Base-by-base conservation (phyloP, 2,113 vertebrate genomes). In the Mixornis gularis region DNA sequence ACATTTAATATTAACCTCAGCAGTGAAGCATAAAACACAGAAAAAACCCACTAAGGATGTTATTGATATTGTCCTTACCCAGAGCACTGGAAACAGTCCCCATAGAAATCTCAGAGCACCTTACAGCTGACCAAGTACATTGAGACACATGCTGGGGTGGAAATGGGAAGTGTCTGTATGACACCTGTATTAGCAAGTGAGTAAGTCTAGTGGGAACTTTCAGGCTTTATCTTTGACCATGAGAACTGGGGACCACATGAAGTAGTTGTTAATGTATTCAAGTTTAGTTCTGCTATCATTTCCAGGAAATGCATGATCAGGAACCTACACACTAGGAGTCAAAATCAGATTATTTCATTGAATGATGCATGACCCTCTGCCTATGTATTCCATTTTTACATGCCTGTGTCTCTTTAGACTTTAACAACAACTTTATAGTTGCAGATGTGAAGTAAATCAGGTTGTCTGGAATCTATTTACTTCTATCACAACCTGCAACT, bases 21-120 rank as follows among this genome's bases (percentile, higher is more conserved):
- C 17, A 66, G 3, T 30, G 27, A 12, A 49, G 9, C 7, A 32
- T 36, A 68, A 71, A 79, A 71, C 9, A 46, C 0, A 5, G 38
- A 11, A 11, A 8, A 53, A 15, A 10, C 0, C 0, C 6, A 32
- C 20, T 44, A 49, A 81, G 14, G 30, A 8, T 17, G 7, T 25
- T 22, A 43, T 13, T 51, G 55, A n/a, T 53, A 34, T 6, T 48
- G 22, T n/a, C 5, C 12, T 34, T 71, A 49, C 30, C 51, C n/a
- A 56, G 18, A 87, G 41, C 38, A 38, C 26, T 70, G 25, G 40
- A 36, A 73, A 32, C 12, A 8, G 25, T n/a, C 24, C 17, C 30
- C 22, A 26, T 0, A 72, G 53, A 56, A 72, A 17, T 41, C 14
- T 51, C n/a, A 46, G 9, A 4, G 11, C 25, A 49, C 34, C 32